These are phyloP conservation scores for Labeo rohita DNA, from an alignment of 2,113 vertebrate genomes.

Conservation along the genomic window DNA sequence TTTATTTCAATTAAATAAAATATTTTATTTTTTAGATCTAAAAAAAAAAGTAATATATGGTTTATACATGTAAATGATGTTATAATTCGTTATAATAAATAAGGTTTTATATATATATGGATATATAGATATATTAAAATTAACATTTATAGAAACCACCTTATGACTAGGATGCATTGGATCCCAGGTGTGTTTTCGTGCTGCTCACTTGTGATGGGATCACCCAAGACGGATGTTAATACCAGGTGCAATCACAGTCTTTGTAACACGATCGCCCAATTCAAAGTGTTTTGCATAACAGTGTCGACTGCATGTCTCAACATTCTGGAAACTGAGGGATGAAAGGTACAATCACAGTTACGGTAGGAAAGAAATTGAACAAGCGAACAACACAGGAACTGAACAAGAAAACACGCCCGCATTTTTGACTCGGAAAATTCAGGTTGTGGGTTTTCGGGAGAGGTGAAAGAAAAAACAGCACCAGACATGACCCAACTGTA, in stretches of 20 bases:
- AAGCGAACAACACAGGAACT: background rate
- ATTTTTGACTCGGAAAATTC: background rate
- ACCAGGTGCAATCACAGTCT: background rate
- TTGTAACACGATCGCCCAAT: background rate
- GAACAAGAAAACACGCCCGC: background rate
- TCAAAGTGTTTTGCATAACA: background rate
- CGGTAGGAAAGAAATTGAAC: background rate
- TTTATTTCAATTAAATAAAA: no score
- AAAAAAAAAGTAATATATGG: no score
- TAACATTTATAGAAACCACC: no score
- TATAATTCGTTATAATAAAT: no score
- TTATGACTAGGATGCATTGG: no score
- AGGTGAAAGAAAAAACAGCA: conserved; percentile 20
- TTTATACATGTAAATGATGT: no score
- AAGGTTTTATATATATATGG: no score
- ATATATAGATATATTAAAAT: no score
- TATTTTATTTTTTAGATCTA: no score
- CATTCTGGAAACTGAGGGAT: background rate
- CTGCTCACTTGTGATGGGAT: background rate
- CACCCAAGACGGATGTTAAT: background rate
- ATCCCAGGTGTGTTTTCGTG: background rate
- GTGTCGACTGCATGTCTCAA: conserved; percentile 11
- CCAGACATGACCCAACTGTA: conserved; percentile 21
- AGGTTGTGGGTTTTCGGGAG: background rate
- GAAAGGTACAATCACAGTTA: background rate